Evolutionary conservation across 2,888 invertebrate genomes (phyloP), one percentile per base, ranked within the genome.

Genomic region (Drosophila rellima): DNA sequence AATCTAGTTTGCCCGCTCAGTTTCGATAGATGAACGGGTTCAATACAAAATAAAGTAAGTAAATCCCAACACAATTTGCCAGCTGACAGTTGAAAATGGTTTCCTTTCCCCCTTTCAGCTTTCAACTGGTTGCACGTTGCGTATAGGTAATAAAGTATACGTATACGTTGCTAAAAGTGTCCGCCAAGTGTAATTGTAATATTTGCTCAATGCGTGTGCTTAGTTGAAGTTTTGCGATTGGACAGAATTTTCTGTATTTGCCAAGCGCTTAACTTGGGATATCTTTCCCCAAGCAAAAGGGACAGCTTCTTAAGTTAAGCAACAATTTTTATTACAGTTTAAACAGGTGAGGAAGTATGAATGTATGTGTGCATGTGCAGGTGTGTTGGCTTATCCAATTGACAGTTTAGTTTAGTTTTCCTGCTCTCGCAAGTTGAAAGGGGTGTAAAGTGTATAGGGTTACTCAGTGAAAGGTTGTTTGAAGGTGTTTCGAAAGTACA

Each of bases 121-220:
- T 42, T 33, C 29, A 33, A 17, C 29, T 33, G 39, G 40, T 44
- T 37, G 11, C 51, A 65, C 73, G 47, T 55, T 71, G 72, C 83
- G 78, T 80, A 68, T 68, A 76, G 63, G 78, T 67, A 72, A 86
- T 88, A 82, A 80, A 80, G 80, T 86, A 39, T 20, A 20, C 55
- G 51, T 44, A 48, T 61, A 64, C 64, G 76, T 78, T 54, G 60
- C 55, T 45, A 64, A 73, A 83, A 73, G 65, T 83, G 88, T 85
- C 88, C 85, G 70, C 79, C 77, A 87, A 83, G 74, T 88, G 83
- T 88, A 85, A 83, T 88, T 85, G 82, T 70, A 83, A 82, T 88
- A 87, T 87, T 82, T 88, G 80, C 83, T 63, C 50, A 60, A 70
- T 70, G 55, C 72, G 63, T 68, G 70, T 72, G 69, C 64, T 61